Conservation (phyloP, 92 coral and sea anemone genomes). For the Actinostola sp. region DNA sequence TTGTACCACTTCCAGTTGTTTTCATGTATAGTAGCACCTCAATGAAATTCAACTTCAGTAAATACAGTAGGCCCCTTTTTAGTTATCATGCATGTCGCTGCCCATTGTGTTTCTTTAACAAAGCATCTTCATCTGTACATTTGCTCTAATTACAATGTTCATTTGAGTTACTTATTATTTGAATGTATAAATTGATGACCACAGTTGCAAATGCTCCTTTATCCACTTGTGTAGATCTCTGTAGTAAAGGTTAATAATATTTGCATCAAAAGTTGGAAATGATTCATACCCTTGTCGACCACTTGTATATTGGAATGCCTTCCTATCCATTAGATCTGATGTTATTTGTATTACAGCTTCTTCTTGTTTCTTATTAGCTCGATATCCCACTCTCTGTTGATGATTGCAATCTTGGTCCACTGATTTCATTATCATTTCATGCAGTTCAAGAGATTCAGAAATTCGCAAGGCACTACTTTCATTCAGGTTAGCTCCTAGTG, state of each 20-base stretch:
- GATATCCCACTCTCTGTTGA: slow-evolving; percentile 10
- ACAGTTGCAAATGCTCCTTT: slow-evolving; percentile 43
- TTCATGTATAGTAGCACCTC: too few relatives aligned
- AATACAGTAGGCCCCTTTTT: too few relatives aligned
- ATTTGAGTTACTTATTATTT: neutral
- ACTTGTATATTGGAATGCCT: slow-evolving; percentile 38
- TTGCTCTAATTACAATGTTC: neutral
- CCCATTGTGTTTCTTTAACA: too few relatives aligned
- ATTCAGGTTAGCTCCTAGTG: slow-evolving; percentile 61
- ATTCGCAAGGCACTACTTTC: slow-evolving; percentile 42
- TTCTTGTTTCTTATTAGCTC: slow-evolving; percentile 27
- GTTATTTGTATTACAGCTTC: slow-evolving; percentile 58
- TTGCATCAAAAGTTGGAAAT: slow-evolving; percentile 48
- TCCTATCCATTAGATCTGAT: slow-evolving; percentile 34
- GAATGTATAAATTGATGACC: slow-evolving; percentile 51
- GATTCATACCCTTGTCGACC: slow-evolving; percentile 59
- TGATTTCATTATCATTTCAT: slow-evolving; percentile 39
- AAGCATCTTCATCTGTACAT: too few relatives aligned
- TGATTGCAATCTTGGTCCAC: slow-evolving; percentile 61
- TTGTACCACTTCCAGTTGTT: too few relatives aligned
- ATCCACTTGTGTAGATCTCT: slow-evolving; percentile 69
- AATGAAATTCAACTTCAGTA: too few relatives aligned
- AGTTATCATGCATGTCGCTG: too few relatives aligned
- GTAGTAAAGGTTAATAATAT: slow-evolving; percentile 44
- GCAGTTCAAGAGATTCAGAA: slow-evolving; percentile 39